Conservation (phyloP, 1,140 invertebrate species). For the Drosophila mauritiana region DNA sequence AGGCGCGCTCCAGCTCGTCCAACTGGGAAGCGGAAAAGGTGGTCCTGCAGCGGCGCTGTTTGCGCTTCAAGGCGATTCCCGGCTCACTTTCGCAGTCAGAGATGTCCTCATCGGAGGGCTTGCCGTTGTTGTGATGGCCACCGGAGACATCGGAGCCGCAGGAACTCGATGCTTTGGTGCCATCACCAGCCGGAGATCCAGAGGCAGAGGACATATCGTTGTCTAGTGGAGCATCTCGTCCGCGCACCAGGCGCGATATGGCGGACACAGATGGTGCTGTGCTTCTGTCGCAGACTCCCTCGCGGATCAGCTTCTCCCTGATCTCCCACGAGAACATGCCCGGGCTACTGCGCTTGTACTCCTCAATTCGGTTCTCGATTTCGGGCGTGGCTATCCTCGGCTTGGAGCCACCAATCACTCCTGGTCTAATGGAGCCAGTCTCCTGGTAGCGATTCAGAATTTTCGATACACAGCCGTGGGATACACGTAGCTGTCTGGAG, state of each 20-base stretch:
- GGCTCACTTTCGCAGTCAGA: slow-evolving; percentile 92
- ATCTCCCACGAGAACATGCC: slow-evolving; percentile 97
- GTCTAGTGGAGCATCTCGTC: slow-evolving; percentile 87
- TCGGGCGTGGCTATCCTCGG: slow-evolving; percentile 91
- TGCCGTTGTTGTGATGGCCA: slow-evolving; percentile 57
- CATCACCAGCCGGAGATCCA: slow-evolving; percentile 17
- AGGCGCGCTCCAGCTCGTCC: slow-evolving; percentile 94
- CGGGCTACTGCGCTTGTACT: slow-evolving; percentile 94
- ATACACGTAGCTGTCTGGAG: slow-evolving; percentile 91
- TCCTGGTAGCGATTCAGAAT: slow-evolving; percentile 93
- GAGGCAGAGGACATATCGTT: slow-evolving; percentile 34
- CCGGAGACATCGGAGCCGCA: slow-evolving; percentile 61
- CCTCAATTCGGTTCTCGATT: slow-evolving; percentile 92
- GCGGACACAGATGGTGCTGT: slow-evolving; percentile 93
- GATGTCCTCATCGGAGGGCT: slow-evolving; percentile 85
- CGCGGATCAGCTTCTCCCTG: slow-evolving; percentile 92
- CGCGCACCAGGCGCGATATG: slow-evolving; percentile 92
- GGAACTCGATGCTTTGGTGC: slow-evolving; percentile 49
- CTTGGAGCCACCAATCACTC: slow-evolving; percentile 92
- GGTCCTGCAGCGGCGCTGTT: slow-evolving; percentile 92
- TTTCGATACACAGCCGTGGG: slow-evolving; percentile 93
- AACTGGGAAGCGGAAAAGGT: slow-evolving; percentile 94
- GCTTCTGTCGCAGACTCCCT: slow-evolving; percentile 92
- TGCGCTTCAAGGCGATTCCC: slow-evolving; percentile 91
- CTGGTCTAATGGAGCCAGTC: slow-evolving; percentile 92